These are phyloP conservation scores for Pasiphila rectangulata DNA, from an alignment of 2,888 invertebrate species.

Conservation along the genomic window DNA sequence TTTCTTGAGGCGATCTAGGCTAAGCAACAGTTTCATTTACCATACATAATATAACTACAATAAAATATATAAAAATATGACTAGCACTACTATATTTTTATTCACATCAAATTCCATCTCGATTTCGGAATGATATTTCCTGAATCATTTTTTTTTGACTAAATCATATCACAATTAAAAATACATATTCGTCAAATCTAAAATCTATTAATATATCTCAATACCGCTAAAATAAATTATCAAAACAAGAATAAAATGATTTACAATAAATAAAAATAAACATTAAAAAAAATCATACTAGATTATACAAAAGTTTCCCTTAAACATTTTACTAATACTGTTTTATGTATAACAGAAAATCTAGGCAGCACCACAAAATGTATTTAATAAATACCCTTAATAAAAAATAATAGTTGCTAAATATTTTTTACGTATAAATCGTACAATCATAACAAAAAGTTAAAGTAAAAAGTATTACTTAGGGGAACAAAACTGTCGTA, in stretches of 20 bases:
- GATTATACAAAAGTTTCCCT: slow-evolving; percentile 25
- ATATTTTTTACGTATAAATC: neutral
- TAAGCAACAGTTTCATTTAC: slow-evolving; percentile 9
- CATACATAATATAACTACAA: slow-evolving; percentile 23
- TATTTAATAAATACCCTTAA: neutral
- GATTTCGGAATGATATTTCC: slow-evolving; percentile 29
- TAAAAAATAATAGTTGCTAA: neutral
- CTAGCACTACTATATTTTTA: slow-evolving; percentile 48
- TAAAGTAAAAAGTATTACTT: no score
- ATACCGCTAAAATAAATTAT: neutral
- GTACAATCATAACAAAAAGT: no score
- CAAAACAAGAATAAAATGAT: neutral
- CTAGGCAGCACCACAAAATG: slow-evolving; percentile 38
- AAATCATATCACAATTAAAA: slow-evolving; percentile 31
- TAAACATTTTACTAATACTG: slow-evolving; percentile 58
- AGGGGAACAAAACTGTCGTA: no score
- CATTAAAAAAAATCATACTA: neutral
- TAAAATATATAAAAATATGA: slow-evolving; percentile 51
- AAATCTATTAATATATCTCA: no score
- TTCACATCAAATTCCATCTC: slow-evolving; percentile 44
- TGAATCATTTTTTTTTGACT: slow-evolving; percentile 14
- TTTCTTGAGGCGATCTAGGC: slow-evolving; percentile 2
- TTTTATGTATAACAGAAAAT: slow-evolving; percentile 37
- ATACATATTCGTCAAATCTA: slow-evolving; percentile 15
- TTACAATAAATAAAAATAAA: slow-evolving; percentile 15